phyloP scores from a whole-genome alignment of 64 coral and sea anemone species.

The Dendronephthya gigantea region DNA sequence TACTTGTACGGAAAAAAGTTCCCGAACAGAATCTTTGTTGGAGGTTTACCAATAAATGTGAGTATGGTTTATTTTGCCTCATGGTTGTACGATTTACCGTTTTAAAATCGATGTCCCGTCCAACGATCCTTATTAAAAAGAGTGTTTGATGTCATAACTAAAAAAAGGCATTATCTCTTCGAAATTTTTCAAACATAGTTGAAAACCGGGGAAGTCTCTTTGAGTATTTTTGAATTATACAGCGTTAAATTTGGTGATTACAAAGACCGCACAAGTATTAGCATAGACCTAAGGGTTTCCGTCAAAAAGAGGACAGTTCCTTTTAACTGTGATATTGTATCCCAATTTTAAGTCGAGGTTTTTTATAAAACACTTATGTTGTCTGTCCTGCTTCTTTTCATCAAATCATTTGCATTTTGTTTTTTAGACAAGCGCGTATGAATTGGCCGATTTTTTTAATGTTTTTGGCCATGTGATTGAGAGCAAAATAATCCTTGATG shows the following conservation, averaged over 20 bases:
- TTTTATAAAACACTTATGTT: background rate
- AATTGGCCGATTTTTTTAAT: background rate
- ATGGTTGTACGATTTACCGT: too few species aligned
- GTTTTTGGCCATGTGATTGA: background rate
- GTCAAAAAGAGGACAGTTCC: background rate
- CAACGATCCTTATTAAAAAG: too few species aligned
- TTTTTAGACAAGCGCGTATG: background rate
- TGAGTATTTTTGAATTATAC: too few species aligned
- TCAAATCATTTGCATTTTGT: background rate
- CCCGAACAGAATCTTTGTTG: conserved; percentile 9
- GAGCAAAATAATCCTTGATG: conserved; percentile 6
- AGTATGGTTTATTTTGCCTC: background rate
- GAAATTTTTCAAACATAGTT: background rate
- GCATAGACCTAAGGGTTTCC: background rate
- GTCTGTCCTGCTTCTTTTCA: too few species aligned
- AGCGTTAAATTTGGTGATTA: background rate
- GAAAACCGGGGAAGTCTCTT: background rate
- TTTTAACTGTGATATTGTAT: background rate
- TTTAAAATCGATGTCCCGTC: too few species aligned
- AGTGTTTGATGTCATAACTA: too few species aligned
- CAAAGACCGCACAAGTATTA: too few species aligned
- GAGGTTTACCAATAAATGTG: background rate
- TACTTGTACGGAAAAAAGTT: conserved; percentile 1
- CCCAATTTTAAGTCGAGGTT: background rate
- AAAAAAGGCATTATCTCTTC: too few species aligned